Conservation (phyloP, 2,888 invertebrate genomes). For the Gari tellinella region DNA sequence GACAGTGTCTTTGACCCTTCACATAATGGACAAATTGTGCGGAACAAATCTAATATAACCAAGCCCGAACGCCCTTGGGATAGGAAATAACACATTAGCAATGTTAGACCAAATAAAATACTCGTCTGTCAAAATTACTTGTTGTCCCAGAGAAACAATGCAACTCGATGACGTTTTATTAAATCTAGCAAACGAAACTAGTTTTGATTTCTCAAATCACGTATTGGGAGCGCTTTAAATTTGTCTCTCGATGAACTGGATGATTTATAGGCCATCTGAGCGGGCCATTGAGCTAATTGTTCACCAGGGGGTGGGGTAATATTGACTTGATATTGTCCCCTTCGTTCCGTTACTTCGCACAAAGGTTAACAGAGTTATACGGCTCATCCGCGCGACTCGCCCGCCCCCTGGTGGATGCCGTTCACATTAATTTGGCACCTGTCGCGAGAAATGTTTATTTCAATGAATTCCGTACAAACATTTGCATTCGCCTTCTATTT, state of each 20-base stretch:
- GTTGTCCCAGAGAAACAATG: constrained; percentile 20
- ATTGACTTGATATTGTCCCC: constrained; percentile 14
- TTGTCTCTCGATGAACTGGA: constrained; percentile 24
- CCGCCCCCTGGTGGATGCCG: constrained; percentile 11
- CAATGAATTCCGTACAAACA: constrained; percentile 26
- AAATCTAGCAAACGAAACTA: constrained; percentile 1
- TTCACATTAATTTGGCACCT: constrained; percentile 40
- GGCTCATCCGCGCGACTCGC: constrained; percentile 27
- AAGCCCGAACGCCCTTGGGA: background rate
- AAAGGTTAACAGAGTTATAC: constrained; percentile 57
- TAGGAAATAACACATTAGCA: constrained; percentile 25
- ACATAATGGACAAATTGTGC: constrained; percentile 20
- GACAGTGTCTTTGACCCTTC: too few species aligned
- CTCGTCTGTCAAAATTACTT: constrained; percentile 48
- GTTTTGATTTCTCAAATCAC: too few species aligned
- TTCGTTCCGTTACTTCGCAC: constrained; percentile 18
- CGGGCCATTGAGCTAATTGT: constrained; percentile 6
- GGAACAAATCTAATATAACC: constrained; percentile 14
- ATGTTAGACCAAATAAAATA: constrained; percentile 47
- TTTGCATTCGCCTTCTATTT: constrained; percentile 40
- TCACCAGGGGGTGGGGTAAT: constrained; percentile 31
- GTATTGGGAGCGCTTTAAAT: constrained; percentile 13
- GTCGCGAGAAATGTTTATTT: constrained; percentile 44
- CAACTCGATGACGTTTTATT: constrained; percentile 5
- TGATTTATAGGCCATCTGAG: constrained; percentile 25